These are phyloP conservation scores for Ostrea denselamellosa DNA, from an alignment of 1,140 invertebrate species.

Conservation along the genomic window DNA sequence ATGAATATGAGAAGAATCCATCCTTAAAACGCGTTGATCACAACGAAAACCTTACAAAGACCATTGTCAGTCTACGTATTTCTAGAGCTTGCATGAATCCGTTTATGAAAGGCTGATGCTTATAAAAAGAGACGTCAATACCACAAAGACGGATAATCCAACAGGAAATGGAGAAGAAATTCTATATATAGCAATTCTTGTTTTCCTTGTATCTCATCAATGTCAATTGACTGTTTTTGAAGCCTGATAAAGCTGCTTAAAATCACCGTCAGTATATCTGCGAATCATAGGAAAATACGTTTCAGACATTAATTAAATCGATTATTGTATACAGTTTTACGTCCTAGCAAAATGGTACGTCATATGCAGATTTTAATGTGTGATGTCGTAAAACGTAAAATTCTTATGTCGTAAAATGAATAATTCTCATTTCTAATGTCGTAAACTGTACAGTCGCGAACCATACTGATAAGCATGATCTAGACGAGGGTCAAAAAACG, in stretches of 20 bases:
- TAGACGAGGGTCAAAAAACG: no score
- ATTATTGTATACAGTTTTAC: no score
- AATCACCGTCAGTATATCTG: background rate
- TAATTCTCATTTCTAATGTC: no score
- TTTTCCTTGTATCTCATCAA: background rate
- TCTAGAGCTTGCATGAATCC: no score
- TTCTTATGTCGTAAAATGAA: no score
- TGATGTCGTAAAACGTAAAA: no score
- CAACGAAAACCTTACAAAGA: background rate
- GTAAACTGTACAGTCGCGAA: no score
- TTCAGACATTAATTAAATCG: no score
- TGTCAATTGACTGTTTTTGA: background rate
- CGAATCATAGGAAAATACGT: background rate
- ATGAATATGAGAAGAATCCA: background rate
- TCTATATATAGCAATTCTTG: background rate
- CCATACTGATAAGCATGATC: no score
- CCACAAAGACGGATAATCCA: background rate
- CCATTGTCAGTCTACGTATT: no score
- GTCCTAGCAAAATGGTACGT: no score
- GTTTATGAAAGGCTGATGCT: background rate
- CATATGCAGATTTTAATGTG: no score
- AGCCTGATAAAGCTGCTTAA: background rate
- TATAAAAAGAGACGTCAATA: background rate
- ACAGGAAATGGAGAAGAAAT: background rate
- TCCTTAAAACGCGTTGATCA: background rate